phyloP scores from a whole-genome alignment of 2,888 invertebrate genomes.

The Morpho deidamia region DNA sequence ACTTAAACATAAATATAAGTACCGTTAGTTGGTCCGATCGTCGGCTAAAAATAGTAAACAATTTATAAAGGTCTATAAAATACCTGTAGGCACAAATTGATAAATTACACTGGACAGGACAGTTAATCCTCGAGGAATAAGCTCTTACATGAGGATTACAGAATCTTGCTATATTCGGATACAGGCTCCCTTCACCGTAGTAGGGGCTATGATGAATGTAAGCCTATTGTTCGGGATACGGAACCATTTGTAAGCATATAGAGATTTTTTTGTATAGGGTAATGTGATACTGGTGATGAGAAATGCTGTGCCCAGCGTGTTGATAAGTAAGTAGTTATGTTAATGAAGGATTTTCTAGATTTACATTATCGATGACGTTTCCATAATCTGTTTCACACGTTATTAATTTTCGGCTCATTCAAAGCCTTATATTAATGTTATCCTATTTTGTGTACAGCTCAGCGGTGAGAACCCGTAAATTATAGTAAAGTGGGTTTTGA shows the following conservation, averaged over 20 bases:
- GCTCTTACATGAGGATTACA: constrained; percentile 57
- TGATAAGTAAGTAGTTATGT: constrained; percentile 38
- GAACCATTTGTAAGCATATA: constrained; percentile 38
- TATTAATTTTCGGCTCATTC: not conserved
- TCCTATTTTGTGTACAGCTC: no score
- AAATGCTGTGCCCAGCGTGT: constrained; percentile 43
- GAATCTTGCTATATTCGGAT: constrained; percentile 23
- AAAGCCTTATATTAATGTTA: not conserved
- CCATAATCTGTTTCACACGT: constrained; percentile 2
- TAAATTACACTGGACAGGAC: constrained; percentile 56
- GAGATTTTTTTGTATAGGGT: constrained; percentile 29
- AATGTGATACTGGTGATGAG: constrained; percentile 58
- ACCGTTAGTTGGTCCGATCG: constrained; percentile 4
- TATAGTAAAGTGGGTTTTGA: no score
- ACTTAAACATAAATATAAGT: not conserved
- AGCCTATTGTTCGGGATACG: constrained; percentile 16
- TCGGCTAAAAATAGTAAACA: constrained; percentile 8
- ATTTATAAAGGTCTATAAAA: constrained; percentile 26
- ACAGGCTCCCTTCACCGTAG: constrained; percentile 4
- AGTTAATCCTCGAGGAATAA: constrained; percentile 59
- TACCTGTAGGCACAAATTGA: constrained; percentile 46
- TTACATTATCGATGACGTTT: not conserved
- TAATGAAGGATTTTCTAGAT: constrained; percentile 17
- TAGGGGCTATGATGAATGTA: constrained; percentile 20
- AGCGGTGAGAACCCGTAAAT: no score